These are phyloP conservation scores for Aphyosemion australe DNA, from an alignment of 2,113 vertebrate genomes.

Conservation along the genomic window DNA sequence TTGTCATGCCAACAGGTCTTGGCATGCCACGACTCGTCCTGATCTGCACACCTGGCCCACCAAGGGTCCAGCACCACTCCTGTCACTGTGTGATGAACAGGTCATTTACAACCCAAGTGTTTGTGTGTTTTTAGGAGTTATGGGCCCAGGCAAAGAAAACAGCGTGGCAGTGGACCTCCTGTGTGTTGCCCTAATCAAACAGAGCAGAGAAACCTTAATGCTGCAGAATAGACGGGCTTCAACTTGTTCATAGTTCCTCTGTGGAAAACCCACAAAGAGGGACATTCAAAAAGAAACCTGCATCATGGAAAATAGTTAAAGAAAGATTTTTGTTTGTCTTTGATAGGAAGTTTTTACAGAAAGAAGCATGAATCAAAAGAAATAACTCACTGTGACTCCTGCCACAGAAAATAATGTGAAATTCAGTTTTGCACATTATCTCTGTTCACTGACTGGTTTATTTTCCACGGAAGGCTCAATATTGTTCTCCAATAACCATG, in stretches of 20 bases:
- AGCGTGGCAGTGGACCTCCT: conserved; percentile 71
- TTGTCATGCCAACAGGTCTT: conserved; percentile 72
- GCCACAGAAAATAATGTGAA: too few relatives aligned
- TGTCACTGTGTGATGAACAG: conserved; percentile 80
- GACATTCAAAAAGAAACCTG: conserved; percentile 58
- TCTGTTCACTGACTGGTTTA: too few relatives aligned
- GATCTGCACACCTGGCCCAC: conserved; percentile 80
- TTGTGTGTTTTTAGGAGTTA: conserved; percentile 81
- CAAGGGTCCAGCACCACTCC: conserved; percentile 75
- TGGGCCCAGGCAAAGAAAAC: conserved; percentile 78
- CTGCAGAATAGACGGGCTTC: conserved; percentile 56
- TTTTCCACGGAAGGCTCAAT: too few relatives aligned
- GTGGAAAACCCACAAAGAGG: conserved; percentile 59
- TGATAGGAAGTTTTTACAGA: conserved; percentile 34
- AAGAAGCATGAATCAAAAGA: too few relatives aligned
- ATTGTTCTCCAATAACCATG: too few relatives aligned
- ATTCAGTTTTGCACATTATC: too few relatives aligned
- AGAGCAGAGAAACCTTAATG: conserved; percentile 60
- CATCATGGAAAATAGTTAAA: conserved; percentile 33
- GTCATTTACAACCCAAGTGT: conserved; percentile 80
- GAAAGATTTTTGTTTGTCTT: conserved; percentile 44
- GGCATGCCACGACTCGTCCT: conserved; percentile 66
- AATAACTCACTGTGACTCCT: too few relatives aligned
- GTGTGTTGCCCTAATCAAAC: conserved; percentile 75
- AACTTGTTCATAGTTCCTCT: conserved; percentile 46